Percentiles rank a stretch among this genome's conserved stretches.
phyloP scores from a whole-genome alignment of 2,797 vertebrate genomes.

The Amblyopsis hoosieri region DNA sequence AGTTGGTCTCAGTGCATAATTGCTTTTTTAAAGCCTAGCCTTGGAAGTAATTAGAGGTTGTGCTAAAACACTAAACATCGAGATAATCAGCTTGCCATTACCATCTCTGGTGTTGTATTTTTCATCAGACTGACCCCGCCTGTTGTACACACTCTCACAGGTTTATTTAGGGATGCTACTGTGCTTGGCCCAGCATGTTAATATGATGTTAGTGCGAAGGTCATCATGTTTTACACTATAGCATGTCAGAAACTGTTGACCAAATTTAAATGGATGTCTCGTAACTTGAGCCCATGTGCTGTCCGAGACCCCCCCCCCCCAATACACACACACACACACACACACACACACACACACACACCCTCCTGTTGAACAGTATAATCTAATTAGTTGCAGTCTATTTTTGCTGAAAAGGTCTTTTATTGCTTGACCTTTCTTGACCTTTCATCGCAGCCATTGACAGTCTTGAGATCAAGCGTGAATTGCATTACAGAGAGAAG shows the following conservation, averaged over 20 bases:
- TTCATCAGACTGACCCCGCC: conserved; percentile 56
- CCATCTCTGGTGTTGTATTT: conserved; percentile 50
- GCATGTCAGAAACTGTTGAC: conserved; percentile 64
- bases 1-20: conserved; percentile 64
- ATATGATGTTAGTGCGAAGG: conserved; percentile 68
- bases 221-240: conserved; percentile 70
- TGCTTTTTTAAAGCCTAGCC: conserved; percentile 70
- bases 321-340: too few species aligned
- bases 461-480: conserved; percentile 67
- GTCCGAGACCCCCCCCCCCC: neutral
- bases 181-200: too few species aligned
- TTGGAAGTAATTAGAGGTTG: conserved; percentile 67
- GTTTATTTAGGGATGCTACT: conserved; percentile 20
- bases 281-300: conserved; percentile 52
- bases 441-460: conserved; percentile 69
- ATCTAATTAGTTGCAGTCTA: conserved; percentile 55
- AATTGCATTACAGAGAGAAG: conserved; percentile 66
- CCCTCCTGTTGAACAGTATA: conserved; percentile 48
- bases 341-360: too few species aligned
- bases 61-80: conserved; percentile 60
- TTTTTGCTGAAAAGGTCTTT: conserved; percentile 53
- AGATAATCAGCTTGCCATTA: conserved; percentile 72
- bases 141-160: conserved; percentile 22
- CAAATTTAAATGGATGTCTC: conserved; percentile 66
- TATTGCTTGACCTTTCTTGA: conserved; percentile 77